Conservation (phyloP, 2,888 invertebrate genomes). For the Automeris io region DNA sequence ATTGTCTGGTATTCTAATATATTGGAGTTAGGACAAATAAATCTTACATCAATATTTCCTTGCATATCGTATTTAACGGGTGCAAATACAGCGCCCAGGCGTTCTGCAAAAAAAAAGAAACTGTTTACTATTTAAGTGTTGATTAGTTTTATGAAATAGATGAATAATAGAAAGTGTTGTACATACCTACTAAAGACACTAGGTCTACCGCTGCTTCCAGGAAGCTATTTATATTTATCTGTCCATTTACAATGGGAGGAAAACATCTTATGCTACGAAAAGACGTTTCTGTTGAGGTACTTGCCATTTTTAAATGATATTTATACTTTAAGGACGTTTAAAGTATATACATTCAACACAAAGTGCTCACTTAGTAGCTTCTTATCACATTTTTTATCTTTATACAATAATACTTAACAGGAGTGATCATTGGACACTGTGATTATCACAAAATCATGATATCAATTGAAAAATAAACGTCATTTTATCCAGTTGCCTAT, state of each 20-base stretch:
- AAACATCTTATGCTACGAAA: conserved; percentile 57
- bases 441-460: conserved; percentile 7
- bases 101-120: conserved; percentile 75
- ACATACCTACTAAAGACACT: conserved; percentile 80
- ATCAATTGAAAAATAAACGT: conserved; percentile 10
- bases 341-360: conserved; percentile 1
- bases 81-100: conserved; percentile 83
- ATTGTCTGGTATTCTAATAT: no score
- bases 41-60: conserved; percentile 84
- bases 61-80: conserved; percentile 87
- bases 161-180: background rate
- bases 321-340: conserved; percentile 4
- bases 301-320: conserved; percentile 36
- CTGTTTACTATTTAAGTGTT: background rate
- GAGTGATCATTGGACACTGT: conserved; percentile 6
- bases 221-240: conserved; percentile 78
- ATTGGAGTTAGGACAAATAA: background rate
- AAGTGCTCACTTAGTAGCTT: background rate
- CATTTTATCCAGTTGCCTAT: conserved; percentile 28
- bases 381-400: conserved; percentile 5
- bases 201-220: conserved; percentile 79
- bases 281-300: conserved; percentile 28
- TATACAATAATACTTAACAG: conserved; percentile 5
- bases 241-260: conserved; percentile 70
- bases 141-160: background rate